These are phyloP conservation scores for Zygogramma bicolorata DNA, from an alignment of 2,888 invertebrate genomes.

Conservation along the genomic window DNA sequence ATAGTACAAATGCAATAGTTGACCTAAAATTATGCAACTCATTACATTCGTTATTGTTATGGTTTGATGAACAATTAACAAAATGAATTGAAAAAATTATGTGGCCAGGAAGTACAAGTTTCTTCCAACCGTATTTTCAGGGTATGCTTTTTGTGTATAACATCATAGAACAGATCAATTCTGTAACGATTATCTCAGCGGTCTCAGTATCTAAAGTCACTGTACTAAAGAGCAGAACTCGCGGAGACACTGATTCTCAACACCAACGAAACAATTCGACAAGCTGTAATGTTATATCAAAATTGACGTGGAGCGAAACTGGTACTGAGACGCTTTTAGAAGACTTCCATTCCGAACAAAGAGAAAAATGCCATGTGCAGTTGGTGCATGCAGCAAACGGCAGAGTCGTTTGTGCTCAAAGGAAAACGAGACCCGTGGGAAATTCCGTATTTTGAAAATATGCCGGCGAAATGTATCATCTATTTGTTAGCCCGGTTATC, in stretches of 20 bases:
- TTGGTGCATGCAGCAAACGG: constrained; percentile 37
- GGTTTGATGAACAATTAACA: too few relatives aligned
- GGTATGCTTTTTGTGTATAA: too few relatives aligned
- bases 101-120: too few relatives aligned
- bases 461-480: constrained; percentile 44
- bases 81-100: too few relatives aligned
- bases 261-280: background rate
- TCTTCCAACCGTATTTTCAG: too few relatives aligned
- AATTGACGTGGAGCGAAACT: background rate
- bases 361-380: constrained; percentile 44
- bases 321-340: constrained; percentile 27
- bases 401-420: constrained; percentile 39
- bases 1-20: too few relatives aligned
- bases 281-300: background rate
- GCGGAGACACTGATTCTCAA: background rate
- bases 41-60: too few relatives aligned
- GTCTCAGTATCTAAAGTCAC: too few relatives aligned
- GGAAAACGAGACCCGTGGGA: constrained; percentile 51
- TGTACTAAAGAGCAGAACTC: too few relatives aligned
- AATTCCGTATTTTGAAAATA: constrained; percentile 52
- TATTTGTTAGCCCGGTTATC: constrained; percentile 34
- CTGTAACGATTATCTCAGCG: too few relatives aligned
- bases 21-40: too few relatives aligned
- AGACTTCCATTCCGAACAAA: constrained; percentile 36
- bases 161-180: too few relatives aligned